Percentiles rank a stretch among this genome's conserved stretches.
Evolutionary conservation across 2,888 invertebrate genomes (phyloP).

Genomic region (Saturnia pavonia): DNA sequence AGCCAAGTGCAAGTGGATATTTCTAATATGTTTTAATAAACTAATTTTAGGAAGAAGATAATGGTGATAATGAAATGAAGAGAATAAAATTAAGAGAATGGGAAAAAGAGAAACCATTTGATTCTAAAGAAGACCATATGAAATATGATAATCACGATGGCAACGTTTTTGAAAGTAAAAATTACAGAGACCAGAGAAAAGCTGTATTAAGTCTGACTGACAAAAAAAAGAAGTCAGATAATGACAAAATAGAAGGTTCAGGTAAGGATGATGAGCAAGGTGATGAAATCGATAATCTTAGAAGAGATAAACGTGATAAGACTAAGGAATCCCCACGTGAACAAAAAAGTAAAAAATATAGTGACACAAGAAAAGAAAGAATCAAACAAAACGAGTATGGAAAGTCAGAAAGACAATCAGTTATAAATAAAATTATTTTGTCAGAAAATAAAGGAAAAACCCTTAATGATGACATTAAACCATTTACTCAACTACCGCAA

Average conservation of each 20-base stretch:
- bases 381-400: conserved; percentile 58
- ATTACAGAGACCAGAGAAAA: conserved; percentile 70
- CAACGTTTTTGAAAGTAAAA: conserved; percentile 69
- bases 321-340: conserved; percentile 72
- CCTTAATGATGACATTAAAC: conserved; percentile 74
- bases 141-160: conserved; percentile 60
- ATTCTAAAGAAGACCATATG: conserved; percentile 60
- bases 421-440: conserved; percentile 62
- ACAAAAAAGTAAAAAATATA: conserved; percentile 74
- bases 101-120: conserved; percentile 67
- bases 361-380: conserved; percentile 75
- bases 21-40: neutral
- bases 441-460: conserved; percentile 64
- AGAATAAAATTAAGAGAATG: conserved; percentile 75
- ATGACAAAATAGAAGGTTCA: conserved; percentile 65
- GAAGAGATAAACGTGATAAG: conserved; percentile 70
- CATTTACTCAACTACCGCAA: conserved; percentile 76
- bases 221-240: conserved; percentile 72
- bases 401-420: conserved; percentile 68
- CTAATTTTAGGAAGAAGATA: conserved; percentile 70
- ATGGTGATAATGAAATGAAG: conserved; percentile 68
- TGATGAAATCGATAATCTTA: conserved; percentile 64
- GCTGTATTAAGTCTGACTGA: conserved; percentile 55
- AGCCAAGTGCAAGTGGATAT: neutral
- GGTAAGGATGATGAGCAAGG: conserved; percentile 66